These are phyloP conservation scores for Callopanchax toddi DNA, from an alignment of 2,113 vertebrate species.

Conservation along the genomic window DNA sequence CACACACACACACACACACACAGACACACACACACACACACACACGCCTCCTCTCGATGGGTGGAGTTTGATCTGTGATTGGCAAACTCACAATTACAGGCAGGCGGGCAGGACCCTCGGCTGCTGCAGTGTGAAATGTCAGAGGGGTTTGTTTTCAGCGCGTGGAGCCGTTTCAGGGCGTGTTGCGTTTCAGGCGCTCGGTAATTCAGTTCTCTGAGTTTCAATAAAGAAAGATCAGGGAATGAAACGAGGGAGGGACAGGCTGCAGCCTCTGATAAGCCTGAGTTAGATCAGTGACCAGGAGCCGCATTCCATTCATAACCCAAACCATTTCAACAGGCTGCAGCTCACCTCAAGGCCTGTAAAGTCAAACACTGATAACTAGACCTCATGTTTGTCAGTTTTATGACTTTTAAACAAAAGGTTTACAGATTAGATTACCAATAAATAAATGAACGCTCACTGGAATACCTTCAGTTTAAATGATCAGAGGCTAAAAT, in stretches of 20 bases:
- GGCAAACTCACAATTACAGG: constrained; percentile 15
- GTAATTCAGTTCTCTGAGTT: constrained; percentile 18
- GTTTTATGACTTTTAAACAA: too few relatives aligned
- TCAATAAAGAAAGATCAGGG: neutral
- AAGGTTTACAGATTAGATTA: too few relatives aligned
- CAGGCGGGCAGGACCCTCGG: constrained; percentile 11
- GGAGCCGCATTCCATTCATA: neutral
- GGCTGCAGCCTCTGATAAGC: neutral
- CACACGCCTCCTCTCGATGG: constrained; percentile 43
- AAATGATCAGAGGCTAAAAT: too few relatives aligned
- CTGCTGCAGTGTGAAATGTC: constrained; percentile 51
- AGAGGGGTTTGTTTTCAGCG: constrained; percentile 47
- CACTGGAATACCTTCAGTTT: too few relatives aligned
- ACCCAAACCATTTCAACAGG: too few relatives aligned
- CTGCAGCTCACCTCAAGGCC: rapidly evolving
- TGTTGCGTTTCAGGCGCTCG: constrained; percentile 9
- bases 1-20: constrained; percentile 27
- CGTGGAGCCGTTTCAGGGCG: constrained; percentile 6
- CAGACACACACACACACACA: too few relatives aligned
- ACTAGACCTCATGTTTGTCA: too few relatives aligned
- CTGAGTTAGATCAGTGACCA: neutral
- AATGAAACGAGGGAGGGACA: neutral
- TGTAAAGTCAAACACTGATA: neutral
- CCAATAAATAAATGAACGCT: too few relatives aligned
- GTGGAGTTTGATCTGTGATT: constrained; percentile 59